A percentile compares a stretch with the other conserved stretches of the same genome.
Evolutionary conservation across 1,140 invertebrate species (phyloP).

Genomic region (Papilio polytes): DNA sequence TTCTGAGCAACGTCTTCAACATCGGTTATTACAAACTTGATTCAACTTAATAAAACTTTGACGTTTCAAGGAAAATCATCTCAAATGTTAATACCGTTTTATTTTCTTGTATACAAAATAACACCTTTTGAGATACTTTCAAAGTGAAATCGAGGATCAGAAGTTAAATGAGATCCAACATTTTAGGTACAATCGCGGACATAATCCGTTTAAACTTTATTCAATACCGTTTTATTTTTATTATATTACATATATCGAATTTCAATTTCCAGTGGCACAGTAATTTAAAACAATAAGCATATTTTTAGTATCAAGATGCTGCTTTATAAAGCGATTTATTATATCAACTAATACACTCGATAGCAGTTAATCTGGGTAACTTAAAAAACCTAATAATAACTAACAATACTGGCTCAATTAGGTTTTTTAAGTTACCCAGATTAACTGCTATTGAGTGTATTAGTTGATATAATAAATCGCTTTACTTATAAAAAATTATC

Average conservation of each 20-base stretch:
- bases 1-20: slow-evolving; percentile 16
- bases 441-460: no score
- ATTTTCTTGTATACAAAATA: slow-evolving; percentile 14
- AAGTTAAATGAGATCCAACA: slow-evolving; percentile 29
- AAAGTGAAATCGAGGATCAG: slow-evolving; percentile 38
- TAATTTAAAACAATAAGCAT: neutral
- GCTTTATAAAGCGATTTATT: no score
- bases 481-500: no score
- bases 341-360: no score
- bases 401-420: no score
- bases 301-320: neutral
- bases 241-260: neutral
- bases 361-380: no score
- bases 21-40: slow-evolving; percentile 35
- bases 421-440: no score
- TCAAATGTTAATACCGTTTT: slow-evolving; percentile 20
- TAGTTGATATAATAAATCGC: no score
- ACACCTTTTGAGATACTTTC: slow-evolving; percentile 35
- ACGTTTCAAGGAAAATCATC: slow-evolving; percentile 30
- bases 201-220: neutral
- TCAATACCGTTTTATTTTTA: slow-evolving; percentile 11
- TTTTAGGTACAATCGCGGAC: slow-evolving; percentile 29
- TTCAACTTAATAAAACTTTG: slow-evolving; percentile 37
- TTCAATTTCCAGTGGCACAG: neutral
- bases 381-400: no score